phyloP scores from a whole-genome alignment of 2,888 invertebrate species.

The Nephrotoma guestfalica region DNA sequence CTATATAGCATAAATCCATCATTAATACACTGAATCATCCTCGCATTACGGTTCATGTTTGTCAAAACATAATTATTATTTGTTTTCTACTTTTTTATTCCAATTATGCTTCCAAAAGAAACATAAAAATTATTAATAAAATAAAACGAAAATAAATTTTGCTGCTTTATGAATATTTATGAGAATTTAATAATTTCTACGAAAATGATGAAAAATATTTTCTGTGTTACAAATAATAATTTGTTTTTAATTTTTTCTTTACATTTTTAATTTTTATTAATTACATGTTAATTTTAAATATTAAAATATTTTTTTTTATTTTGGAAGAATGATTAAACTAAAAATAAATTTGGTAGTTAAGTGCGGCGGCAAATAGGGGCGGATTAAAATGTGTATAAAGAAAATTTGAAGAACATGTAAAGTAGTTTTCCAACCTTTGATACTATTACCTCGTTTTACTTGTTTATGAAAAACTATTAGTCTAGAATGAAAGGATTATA shows the following conservation, averaged over 20 bases:
- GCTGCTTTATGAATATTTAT: neutral
- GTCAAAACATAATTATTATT: neutral
- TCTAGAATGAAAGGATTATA: neutral
- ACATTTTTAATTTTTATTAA: neutral
- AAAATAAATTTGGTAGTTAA: neutral
- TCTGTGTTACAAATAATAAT: neutral
- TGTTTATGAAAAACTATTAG: neutral
- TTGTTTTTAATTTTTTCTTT: neutral
- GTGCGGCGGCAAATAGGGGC: neutral
- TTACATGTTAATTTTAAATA: neutral
- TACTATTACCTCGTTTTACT: neutral
- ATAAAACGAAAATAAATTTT: neutral
- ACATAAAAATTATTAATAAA: neutral
- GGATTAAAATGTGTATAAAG: neutral
- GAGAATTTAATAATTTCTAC: neutral
- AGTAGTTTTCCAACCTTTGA: neutral
- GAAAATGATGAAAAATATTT: neutral
- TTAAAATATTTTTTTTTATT: neutral
- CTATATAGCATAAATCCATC: no score
- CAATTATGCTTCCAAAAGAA: neutral
- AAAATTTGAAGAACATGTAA: neutral
- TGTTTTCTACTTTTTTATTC: neutral
- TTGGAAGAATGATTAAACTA: neutral
- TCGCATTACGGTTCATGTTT: neutral
- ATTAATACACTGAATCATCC: neutral